Evolutionary conservation across 2,888 invertebrate genomes (phyloP).

Genomic region (Thyatira batis): DNA sequence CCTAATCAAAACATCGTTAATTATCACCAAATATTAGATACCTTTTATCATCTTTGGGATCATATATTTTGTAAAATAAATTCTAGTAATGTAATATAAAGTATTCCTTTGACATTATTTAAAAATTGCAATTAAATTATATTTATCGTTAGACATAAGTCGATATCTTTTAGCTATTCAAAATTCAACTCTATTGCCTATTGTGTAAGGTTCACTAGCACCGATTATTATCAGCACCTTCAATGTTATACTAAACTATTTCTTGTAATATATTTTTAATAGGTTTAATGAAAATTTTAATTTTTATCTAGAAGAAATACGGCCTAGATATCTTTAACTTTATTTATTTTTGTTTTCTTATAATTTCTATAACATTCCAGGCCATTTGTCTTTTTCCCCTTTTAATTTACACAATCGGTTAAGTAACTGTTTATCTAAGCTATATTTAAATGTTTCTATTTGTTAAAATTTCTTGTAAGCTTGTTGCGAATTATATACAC

Average conservation of each 20-base stretch:
- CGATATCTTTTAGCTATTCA: background rate
- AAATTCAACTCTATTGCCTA: background rate
- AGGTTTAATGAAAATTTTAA: constrained; percentile 5
- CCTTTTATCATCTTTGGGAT: too few species aligned
- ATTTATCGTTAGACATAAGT: background rate
- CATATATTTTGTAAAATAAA: too few species aligned
- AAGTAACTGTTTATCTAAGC: constrained; percentile 9
- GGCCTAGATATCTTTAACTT: constrained; percentile 17
- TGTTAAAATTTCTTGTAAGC: background rate
- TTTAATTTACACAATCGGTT: constrained; percentile 21
- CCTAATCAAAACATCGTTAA: too few species aligned
- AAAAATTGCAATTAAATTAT: background rate
- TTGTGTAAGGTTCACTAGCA: background rate
- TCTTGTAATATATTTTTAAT: background rate
- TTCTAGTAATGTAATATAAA: too few species aligned
- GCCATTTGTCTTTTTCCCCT: constrained; percentile 27
- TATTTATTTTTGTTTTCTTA: constrained; percentile 11
- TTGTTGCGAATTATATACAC: background rate
- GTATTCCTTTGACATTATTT: too few species aligned
- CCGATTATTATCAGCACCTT: background rate
- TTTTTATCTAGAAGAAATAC: constrained; percentile 11
- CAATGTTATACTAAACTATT: too few species aligned
- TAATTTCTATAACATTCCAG: constrained; percentile 42
- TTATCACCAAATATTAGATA: too few species aligned
- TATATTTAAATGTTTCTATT: background rate